These are phyloP conservation scores for Hydrozoanthus gracilis DNA, from an alignment of 92 coral and sea anemone species.

Conservation along the genomic window DNA sequence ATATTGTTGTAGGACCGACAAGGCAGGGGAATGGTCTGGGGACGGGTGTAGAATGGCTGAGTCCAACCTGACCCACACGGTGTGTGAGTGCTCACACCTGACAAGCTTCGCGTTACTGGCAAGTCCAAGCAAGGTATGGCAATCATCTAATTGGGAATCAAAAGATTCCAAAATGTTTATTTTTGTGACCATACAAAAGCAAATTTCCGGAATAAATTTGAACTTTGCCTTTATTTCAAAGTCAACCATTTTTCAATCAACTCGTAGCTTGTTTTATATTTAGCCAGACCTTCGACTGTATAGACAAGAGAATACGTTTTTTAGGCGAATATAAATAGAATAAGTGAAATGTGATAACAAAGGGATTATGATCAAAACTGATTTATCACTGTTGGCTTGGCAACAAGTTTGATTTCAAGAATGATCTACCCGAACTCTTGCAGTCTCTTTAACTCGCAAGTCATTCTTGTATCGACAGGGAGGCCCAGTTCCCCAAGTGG, in stretches of 20 bases:
- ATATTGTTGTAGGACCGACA: neutral
- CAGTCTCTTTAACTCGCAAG: neutral
- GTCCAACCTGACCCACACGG: constrained; percentile 85
- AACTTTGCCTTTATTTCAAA: no score
- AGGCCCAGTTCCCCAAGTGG: constrained; percentile 31
- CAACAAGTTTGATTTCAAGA: no score
- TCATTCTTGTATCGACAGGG: constrained; percentile 22
- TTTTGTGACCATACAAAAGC: neutral
- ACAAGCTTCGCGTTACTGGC: constrained; percentile 88
- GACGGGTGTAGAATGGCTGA: constrained; percentile 75
- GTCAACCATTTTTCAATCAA: no score
- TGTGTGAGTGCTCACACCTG: constrained; percentile 91
- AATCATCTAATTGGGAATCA: neutral
- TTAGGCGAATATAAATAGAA: no score
- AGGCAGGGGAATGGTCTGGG: constrained; percentile 75
- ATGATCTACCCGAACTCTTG: neutral
- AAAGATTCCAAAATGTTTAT: neutral
- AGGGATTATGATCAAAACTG: no score
- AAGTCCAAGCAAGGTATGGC: constrained; percentile 77
- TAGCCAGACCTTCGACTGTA: no score
- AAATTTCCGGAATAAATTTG: no score
- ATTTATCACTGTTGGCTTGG: no score
- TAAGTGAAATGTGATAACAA: no score
- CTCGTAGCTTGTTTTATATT: no score
- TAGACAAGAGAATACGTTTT: no score